phyloP scores from a whole-genome alignment of 2,888 invertebrate genomes.

The Callinectes sapidus region DNA sequence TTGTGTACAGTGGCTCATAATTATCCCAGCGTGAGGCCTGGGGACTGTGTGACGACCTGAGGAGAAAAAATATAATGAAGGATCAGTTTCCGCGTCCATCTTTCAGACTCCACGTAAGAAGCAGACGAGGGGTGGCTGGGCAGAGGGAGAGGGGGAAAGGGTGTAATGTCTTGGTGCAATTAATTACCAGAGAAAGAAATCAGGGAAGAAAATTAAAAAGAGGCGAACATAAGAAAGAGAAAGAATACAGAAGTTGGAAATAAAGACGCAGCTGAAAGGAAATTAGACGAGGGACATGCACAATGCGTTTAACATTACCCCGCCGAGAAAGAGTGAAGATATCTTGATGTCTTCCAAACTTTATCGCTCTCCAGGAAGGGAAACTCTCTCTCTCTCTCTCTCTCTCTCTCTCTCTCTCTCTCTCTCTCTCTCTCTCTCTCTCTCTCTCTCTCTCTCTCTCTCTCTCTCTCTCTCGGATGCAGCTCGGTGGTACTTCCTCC shows the following conservation, averaged over 20 bases:
- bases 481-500: neutral
- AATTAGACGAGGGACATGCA: slow-evolving; percentile 18
- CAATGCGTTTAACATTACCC: neutral
- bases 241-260: neutral
- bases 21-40: neutral
- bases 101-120: neutral
- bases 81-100: slow-evolving; percentile 32
- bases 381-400: slow-evolving; percentile 74
- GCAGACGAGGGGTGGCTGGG: neutral
- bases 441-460: slow-evolving; percentile 48
- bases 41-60: neutral
- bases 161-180: neutral
- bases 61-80: neutral
- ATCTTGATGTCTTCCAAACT: slow-evolving; percentile 15
- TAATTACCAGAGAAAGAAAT: slow-evolving; percentile 9
- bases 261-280: slow-evolving; percentile 16
- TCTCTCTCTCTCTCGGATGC: slow-evolving; percentile 59
- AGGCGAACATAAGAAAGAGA: neutral
- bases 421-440: neutral
- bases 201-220: neutral
- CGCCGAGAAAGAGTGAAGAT: neutral
- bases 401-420: slow-evolving; percentile 73
- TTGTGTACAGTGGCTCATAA: neutral
- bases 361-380: slow-evolving; percentile 6
- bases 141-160: neutral